Percentiles rank a stretch among this genome's conserved stretches.
phyloP scores from a whole-genome alignment of 2,113 vertebrate genomes.

The Rhinopithecus roxellana region DNA sequence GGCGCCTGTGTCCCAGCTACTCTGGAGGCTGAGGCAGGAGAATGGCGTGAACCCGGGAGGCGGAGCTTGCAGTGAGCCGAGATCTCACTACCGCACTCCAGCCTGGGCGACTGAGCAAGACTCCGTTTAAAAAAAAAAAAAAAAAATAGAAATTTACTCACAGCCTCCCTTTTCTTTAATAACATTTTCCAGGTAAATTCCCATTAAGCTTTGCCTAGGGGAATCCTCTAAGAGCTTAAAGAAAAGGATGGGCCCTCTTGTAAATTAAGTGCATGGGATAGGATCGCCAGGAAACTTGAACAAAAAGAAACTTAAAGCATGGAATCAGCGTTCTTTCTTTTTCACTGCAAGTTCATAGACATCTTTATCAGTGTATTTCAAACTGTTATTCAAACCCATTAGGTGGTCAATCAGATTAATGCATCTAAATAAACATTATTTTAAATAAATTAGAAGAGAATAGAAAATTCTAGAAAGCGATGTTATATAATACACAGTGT shows the following conservation, averaged over 20 bases:
- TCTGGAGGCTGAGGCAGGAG: too few species aligned
- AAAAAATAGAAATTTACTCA: neutral
- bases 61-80: too few species aligned
- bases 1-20: too few species aligned
- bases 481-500: neutral
- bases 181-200: conserved; percentile 60
- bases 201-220: neutral
- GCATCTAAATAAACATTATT: neutral
- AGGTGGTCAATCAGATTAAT: neutral
- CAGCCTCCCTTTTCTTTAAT: neutral
- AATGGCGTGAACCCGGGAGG: too few species aligned
- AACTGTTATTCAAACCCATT: neutral
- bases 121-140: too few species aligned
- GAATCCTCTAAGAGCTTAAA: neutral
- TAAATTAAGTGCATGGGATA: conserved; percentile 1
- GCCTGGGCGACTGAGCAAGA: too few species aligned
- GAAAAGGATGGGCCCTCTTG: neutral
- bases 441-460: neutral
- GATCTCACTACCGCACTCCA: too few species aligned
- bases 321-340: neutral
- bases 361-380: neutral
- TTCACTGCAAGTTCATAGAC: neutral
- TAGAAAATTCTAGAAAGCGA: neutral
- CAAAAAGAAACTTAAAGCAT: neutral
- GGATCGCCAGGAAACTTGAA: neutral